These are phyloP conservation scores for Agrypnus murinus DNA, from an alignment of 2,888 invertebrate genomes.

Conservation along the genomic window DNA sequence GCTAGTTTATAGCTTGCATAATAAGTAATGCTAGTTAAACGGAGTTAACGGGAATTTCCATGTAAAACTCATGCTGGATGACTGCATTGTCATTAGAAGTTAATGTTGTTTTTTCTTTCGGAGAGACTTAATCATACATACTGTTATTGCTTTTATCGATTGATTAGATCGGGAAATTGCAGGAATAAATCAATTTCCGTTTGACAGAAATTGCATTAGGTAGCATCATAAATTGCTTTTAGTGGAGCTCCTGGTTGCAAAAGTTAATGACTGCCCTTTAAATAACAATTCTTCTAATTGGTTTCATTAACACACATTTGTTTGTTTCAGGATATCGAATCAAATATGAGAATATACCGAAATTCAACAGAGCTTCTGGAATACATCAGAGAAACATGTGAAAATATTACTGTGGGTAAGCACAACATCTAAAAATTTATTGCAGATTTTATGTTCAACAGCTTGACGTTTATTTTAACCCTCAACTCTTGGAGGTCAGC, in stretches of 20 bases:
- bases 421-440: conserved; percentile 1
- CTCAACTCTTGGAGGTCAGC: neutral
- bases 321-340: neutral
- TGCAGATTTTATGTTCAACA: neutral
- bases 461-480: neutral
- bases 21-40: neutral
- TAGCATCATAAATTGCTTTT: neutral
- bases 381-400: conserved; percentile 36
- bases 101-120: too few species aligned
- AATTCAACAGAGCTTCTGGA: conserved; percentile 31
- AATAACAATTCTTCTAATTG: too few species aligned
- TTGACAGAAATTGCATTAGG: neutral
- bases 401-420: conserved; percentile 46
- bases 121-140: too few species aligned
- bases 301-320: neutral
- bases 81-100: neutral
- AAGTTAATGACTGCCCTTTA: too few species aligned
- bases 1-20: conserved; percentile 1
- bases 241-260: too few species aligned
- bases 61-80: neutral
- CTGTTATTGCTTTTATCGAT: too few species aligned
- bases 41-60: neutral
- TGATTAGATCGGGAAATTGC: neutral
- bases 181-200: neutral
- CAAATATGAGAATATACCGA: conserved; percentile 11